Conservation (phyloP, 1,140 invertebrate species). For the Leptopilina boulardi region DNA sequence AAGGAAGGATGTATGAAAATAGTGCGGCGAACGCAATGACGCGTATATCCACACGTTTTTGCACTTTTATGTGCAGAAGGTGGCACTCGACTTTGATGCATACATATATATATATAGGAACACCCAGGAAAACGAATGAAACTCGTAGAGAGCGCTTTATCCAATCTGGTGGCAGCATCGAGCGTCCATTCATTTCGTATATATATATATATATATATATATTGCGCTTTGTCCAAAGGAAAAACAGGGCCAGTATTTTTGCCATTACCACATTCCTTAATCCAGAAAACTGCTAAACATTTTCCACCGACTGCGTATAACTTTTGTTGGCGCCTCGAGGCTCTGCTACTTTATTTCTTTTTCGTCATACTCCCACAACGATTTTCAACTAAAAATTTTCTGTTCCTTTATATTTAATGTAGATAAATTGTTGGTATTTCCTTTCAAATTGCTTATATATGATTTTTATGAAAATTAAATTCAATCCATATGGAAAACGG, state of each 20-base stretch:
- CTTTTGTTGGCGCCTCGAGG: conserved; percentile 6
- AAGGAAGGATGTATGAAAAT: too few species aligned
- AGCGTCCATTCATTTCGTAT: conserved; percentile 36
- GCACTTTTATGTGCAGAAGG: conserved; percentile 25
- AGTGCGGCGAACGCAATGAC: not conserved
- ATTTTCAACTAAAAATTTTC: too few species aligned
- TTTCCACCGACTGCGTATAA: conserved; percentile 38
- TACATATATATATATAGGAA: not conserved
- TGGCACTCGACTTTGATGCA: conserved; percentile 19
- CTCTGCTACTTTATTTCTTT: not conserved
- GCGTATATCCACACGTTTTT: conserved; percentile 24
- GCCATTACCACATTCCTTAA: conserved; percentile 69
- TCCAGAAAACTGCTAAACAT: conserved; percentile 63
- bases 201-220: too few species aligned
- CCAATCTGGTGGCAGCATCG: conserved; percentile 36
- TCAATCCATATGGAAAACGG: too few species aligned
- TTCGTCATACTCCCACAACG: too few species aligned
- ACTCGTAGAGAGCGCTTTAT: conserved; percentile 17
- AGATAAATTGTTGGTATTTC: too few species aligned
- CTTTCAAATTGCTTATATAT: too few species aligned
- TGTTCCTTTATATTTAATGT: too few species aligned
- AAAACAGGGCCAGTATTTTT: conserved; percentile 60
- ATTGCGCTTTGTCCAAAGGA: conserved; percentile 25
- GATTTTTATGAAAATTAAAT: too few species aligned
- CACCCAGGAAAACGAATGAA: conserved; percentile 12